Evolutionary conservation across 2,888 invertebrate genomes (phyloP).

Genomic region (Papilio protenor): DNA sequence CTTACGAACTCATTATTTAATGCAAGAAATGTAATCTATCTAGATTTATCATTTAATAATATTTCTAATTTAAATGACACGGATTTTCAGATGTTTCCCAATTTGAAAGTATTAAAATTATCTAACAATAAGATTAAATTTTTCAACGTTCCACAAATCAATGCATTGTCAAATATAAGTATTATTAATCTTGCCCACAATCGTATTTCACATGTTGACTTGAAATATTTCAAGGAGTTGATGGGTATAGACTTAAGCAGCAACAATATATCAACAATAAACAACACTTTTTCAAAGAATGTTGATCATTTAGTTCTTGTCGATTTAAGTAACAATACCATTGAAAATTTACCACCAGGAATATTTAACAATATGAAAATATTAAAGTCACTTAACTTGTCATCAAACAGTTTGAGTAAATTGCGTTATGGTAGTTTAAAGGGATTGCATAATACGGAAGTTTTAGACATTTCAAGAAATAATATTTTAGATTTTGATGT

Average conservation of each 20-base stretch:
- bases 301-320: slow-evolving; percentile 63
- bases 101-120: slow-evolving; percentile 62
- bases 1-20: slow-evolving; percentile 54
- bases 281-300: slow-evolving; percentile 60
- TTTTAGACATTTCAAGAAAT: slow-evolving; percentile 72
- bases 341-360: slow-evolving; percentile 65
- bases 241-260: slow-evolving; percentile 64
- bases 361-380: slow-evolving; percentile 68
- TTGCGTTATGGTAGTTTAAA: slow-evolving; percentile 71
- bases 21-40: slow-evolving; percentile 55
- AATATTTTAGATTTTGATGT: slow-evolving; percentile 65
- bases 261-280: slow-evolving; percentile 60
- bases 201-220: slow-evolving; percentile 60
- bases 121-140: slow-evolving; percentile 62
- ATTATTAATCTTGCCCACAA: slow-evolving; percentile 66
- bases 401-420: slow-evolving; percentile 62
- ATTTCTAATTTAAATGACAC: slow-evolving; percentile 54
- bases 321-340: slow-evolving; percentile 68
- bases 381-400: slow-evolving; percentile 68
- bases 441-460: slow-evolving; percentile 68
- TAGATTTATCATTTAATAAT: slow-evolving; percentile 66
- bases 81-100: slow-evolving; percentile 54
- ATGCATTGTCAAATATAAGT: slow-evolving; percentile 60
- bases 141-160: slow-evolving; percentile 65
- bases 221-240: slow-evolving; percentile 64